Percentiles rank a stretch among this genome's conserved stretches.
phyloP scores from a whole-genome alignment of 53 echinoderm and acorn worm species.

The Zoroaster sp. region DNA sequence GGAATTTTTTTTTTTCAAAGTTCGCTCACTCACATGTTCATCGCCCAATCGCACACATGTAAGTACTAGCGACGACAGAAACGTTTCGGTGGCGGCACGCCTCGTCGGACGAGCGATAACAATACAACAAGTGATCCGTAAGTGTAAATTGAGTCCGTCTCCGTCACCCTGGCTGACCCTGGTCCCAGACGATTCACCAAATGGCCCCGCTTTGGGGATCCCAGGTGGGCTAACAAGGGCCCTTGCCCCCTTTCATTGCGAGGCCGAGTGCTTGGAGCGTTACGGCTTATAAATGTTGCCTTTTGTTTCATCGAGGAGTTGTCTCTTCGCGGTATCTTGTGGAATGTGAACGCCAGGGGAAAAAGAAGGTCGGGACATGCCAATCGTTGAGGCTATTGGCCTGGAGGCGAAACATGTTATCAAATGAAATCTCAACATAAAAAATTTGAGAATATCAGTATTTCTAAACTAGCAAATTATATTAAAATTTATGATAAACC shows the following conservation, averaged over 20 bases:
- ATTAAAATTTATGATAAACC: too few species aligned
- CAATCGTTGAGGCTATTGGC: constrained; percentile 17
- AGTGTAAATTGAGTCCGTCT: constrained; percentile 26
- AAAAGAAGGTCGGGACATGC: constrained; percentile 17
- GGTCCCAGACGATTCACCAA: neutral
- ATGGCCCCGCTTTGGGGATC: neutral
- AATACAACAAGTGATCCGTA: constrained; percentile 46
- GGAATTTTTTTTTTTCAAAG: neutral
- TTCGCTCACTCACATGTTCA: neutral
- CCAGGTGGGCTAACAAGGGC: constrained; percentile 14
- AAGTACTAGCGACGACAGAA: constrained; percentile 33
- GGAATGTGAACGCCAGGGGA: constrained; percentile 9
- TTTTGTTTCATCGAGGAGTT: neutral
- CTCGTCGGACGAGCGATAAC: constrained; percentile 23
- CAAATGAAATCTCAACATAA: neutral
- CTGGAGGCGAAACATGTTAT: constrained; percentile 11
- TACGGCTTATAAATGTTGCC: constrained; percentile 6
- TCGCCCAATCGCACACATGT: neutral
- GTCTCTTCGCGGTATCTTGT: neutral
- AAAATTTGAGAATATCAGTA: neutral
- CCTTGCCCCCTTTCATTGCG: constrained; percentile 32
- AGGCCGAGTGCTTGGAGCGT: neutral
- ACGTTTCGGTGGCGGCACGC: constrained; percentile 39
- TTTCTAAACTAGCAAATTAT: too few species aligned
- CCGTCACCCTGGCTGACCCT: constrained; percentile 16